Evolutionary conservation across 1,140 invertebrate genomes (phyloP).

Genomic region (Euschistus heros): DNA sequence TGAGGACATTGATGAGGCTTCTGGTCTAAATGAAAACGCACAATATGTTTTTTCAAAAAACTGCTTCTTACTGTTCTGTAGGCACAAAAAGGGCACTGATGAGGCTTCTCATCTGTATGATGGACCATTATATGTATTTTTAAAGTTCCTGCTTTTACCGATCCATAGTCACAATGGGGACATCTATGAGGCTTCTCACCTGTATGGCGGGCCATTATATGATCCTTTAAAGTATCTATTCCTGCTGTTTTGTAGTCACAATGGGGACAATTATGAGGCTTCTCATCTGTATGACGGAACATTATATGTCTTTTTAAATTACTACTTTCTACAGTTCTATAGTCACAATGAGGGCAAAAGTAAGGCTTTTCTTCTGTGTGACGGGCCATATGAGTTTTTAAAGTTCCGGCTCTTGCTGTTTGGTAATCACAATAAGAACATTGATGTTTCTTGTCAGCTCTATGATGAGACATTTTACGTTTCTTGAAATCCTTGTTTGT

Average conservation of each 20-base stretch:
- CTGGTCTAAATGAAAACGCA: neutral
- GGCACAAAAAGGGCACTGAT: neutral
- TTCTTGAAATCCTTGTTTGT: conserved; percentile 39
- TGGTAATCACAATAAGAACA: conserved; percentile 19
- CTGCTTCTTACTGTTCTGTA: neutral
- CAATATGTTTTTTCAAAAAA: neutral
- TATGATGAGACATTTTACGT: conserved; percentile 31
- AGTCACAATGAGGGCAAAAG: conserved; percentile 48
- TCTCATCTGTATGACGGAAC: neutral
- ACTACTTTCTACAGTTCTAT: neutral
- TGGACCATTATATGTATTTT: too few relatives aligned
- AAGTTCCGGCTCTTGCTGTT: conserved; percentile 4
- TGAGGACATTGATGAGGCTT: neutral
- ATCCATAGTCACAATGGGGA: too few relatives aligned
- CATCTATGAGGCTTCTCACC: too few relatives aligned
- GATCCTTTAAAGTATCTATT: too few relatives aligned
- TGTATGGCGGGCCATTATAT: too few relatives aligned
- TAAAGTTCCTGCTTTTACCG: too few relatives aligned
- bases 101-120: too few relatives aligned
- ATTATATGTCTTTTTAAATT: neutral
- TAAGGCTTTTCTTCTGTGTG: conserved; percentile 61
- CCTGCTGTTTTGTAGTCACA: too few relatives aligned
- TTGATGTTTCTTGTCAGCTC: conserved; percentile 18
- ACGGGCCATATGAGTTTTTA: conserved; percentile 44
- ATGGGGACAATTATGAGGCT: too few relatives aligned